Evolutionary conservation across 2,888 invertebrate genomes (phyloP).

Genomic region (Lathronympha strigana): DNA sequence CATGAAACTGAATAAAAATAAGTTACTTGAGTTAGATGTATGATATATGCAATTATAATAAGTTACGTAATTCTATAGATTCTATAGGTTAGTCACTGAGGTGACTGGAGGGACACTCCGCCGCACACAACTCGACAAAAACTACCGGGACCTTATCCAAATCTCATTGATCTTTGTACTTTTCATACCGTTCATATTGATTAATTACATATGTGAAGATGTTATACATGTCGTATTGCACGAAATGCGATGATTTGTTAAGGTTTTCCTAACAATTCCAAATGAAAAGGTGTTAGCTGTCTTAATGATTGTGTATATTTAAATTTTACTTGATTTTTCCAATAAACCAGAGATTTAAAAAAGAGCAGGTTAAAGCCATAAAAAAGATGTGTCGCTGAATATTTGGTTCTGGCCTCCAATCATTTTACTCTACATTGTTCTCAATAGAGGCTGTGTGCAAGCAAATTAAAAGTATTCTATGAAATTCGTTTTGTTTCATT

Average conservation of each 20-base stretch:
- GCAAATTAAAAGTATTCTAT: conserved; percentile 83
- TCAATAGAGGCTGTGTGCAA: conserved; percentile 82
- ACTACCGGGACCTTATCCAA: conserved; percentile 66
- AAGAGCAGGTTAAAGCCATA: conserved; percentile 8
- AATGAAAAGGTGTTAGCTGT: conserved; percentile 17
- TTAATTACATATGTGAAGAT: conserved; percentile 46
- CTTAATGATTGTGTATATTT: conserved; percentile 22
- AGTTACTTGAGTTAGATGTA: conserved; percentile 83
- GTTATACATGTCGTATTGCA: conserved; percentile 52
- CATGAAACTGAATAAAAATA: conserved; percentile 83
- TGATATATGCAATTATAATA: conserved; percentile 82
- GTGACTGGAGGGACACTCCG: conserved; percentile 50
- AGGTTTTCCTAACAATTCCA: conserved; percentile 17
- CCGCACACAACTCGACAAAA: conserved; percentile 62
- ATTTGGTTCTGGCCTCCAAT: conserved; percentile 19
- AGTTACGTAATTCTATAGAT: conserved; percentile 82
- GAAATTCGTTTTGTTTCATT: conserved; percentile 53
- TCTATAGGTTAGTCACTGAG: conserved; percentile 71
- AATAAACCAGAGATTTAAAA: conserved; percentile 25
- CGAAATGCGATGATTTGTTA: conserved; percentile 14
- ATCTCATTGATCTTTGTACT: conserved; percentile 68
- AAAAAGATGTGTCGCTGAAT: conserved; percentile 20
- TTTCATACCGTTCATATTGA: conserved; percentile 59
- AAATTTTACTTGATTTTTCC: conserved; percentile 9
- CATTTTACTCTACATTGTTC: conserved; percentile 68